Conservation (phyloP, 2,113 vertebrate species). For the Deroptyus accipitrinus region DNA sequence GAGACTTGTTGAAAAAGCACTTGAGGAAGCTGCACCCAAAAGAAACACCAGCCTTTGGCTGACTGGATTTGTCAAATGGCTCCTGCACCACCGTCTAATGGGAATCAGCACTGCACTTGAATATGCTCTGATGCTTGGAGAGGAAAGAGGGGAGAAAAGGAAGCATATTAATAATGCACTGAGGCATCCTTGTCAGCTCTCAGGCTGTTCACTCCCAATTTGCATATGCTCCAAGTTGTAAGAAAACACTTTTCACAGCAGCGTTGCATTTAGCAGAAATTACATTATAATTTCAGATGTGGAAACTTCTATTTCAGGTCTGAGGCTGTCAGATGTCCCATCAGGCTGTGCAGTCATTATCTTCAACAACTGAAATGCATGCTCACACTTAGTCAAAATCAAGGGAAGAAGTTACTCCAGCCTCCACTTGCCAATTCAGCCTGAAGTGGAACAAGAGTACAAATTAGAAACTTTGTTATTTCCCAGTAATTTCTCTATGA, state of each 20-base stretch:
- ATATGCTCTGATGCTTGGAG: background rate
- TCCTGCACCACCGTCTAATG: background rate
- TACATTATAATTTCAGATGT: constrained; percentile 68
- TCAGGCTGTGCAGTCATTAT: background rate
- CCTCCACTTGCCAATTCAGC: background rate
- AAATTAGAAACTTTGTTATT: constrained; percentile 5
- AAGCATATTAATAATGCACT: background rate
- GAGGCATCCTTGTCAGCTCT: background rate
- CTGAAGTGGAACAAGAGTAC: background rate
- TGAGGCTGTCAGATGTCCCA: constrained; percentile 7
- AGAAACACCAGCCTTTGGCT: background rate
- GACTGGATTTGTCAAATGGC: background rate
- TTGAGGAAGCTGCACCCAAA: background rate
- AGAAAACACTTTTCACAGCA: constrained; percentile 33
- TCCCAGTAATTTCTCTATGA: background rate
- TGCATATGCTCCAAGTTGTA: constrained; percentile 37
- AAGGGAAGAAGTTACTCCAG: background rate
- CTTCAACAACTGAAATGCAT: constrained; percentile 38
- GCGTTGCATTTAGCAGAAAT: constrained; percentile 49
- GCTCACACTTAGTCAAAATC: constrained; percentile 37
- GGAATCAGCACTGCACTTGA: background rate
- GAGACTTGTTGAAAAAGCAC: background rate
- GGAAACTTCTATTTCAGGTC: constrained; percentile 9
- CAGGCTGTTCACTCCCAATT: background rate
- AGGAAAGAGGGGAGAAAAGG: background rate